These are phyloP conservation scores for Carabus problematicus DNA, from an alignment of 2,888 invertebrate species.

Conservation along the genomic window DNA sequence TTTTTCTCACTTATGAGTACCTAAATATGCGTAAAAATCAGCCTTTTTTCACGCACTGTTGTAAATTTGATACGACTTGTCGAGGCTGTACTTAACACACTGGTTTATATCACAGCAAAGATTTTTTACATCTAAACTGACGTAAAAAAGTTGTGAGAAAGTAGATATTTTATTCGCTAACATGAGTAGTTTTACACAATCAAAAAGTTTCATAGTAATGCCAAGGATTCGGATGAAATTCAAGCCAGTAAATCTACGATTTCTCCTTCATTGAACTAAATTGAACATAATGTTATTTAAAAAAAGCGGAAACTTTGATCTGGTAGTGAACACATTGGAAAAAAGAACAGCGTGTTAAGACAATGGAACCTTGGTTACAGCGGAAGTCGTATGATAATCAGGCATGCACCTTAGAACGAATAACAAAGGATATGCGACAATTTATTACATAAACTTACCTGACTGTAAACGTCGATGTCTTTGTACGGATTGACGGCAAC, in stretches of 20 bases:
- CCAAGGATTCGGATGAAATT: background rate
- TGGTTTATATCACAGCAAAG: too few relatives aligned
- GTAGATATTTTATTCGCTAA: too few relatives aligned
- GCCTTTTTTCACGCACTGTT: too few relatives aligned
- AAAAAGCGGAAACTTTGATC: background rate
- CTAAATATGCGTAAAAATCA: too few relatives aligned
- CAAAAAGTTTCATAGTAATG: too few relatives aligned
- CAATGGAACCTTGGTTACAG: background rate
- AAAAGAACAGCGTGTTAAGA: too few relatives aligned
- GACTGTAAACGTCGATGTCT: conserved; percentile 85
- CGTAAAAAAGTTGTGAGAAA: too few relatives aligned
- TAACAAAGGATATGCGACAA: background rate
- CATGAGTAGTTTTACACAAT: too few relatives aligned
- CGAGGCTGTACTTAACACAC: too few relatives aligned
- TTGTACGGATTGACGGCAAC: conserved; percentile 95
- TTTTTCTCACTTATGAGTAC: too few relatives aligned
- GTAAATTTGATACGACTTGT: too few relatives aligned
- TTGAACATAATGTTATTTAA: background rate
- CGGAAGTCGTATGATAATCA: conserved; percentile 8
- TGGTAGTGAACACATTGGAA: background rate
- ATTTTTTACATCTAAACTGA: too few relatives aligned
- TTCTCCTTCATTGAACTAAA: background rate
- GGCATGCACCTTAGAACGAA: background rate
- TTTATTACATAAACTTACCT: conserved; percentile 75
- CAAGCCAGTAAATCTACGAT: background rate